Conservation (phyloP, 2,888 invertebrate species). For the Leptarthrus brevirostris region DNA sequence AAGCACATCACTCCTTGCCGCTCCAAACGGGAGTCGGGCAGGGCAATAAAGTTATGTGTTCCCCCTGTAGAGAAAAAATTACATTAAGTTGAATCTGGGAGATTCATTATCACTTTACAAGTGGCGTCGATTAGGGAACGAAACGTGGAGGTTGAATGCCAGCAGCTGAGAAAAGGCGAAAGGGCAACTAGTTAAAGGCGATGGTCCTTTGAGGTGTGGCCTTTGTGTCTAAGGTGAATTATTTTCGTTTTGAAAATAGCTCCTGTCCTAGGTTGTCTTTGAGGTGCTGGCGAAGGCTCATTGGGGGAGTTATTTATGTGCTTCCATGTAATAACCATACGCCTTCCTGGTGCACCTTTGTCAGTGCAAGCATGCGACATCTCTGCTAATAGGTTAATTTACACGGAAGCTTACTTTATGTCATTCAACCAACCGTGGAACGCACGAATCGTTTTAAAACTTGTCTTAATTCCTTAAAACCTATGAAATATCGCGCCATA, state of each 20-base stretch:
- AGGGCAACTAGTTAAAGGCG: background rate
- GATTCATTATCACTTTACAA: constrained; percentile 51
- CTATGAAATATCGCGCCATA: background rate
- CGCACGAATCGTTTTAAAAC: constrained; percentile 41
- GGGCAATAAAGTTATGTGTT: constrained; percentile 2
- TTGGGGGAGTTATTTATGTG: background rate
- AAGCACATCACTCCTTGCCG: background rate
- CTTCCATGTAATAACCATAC: constrained; percentile 23
- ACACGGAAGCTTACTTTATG: constrained; percentile 19
- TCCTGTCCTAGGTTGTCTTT: too few species aligned
- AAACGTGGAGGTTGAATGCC: background rate
- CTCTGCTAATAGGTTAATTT: constrained; percentile 34
- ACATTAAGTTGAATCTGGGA: constrained; percentile 46
- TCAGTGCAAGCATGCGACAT: constrained; percentile 46
- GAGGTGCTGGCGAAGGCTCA: background rate
- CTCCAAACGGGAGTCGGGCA: background rate
- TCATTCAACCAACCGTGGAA: constrained; percentile 11
- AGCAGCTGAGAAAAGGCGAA: background rate
- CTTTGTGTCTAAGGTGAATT: constrained; percentile 13
- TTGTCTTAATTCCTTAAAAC: constrained; percentile 4
- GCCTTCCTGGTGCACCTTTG: background rate
- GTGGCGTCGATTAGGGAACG: background rate
- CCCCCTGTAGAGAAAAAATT: constrained; percentile 47
- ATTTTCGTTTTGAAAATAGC: background rate
- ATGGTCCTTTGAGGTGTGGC: background rate